phyloP scores from a whole-genome alignment of 1,140 invertebrate species.

The Drosophila lacteicornis region DNA sequence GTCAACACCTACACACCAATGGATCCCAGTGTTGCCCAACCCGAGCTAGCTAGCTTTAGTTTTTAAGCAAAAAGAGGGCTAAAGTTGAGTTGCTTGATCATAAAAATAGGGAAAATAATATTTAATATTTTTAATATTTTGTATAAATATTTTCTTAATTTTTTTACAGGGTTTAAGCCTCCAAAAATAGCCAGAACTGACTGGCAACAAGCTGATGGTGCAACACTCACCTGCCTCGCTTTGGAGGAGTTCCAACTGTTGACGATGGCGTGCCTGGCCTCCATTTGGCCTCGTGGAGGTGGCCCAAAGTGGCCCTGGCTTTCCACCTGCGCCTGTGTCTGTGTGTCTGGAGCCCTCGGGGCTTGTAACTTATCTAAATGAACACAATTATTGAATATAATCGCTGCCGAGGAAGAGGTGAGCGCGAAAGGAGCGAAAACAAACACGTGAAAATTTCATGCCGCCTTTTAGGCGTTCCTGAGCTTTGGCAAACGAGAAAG shows the following conservation, averaged over 20 bases:
- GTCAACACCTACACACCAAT: conserved; percentile 77
- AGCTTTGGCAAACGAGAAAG: conserved; percentile 15
- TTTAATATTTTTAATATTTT: too few species aligned
- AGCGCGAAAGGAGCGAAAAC: conserved; percentile 51
- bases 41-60: neutral
- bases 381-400: conserved; percentile 85
- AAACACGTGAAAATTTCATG: conserved; percentile 66
- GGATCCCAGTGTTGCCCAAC: neutral
- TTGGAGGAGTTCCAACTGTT: conserved; percentile 24
- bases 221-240: neutral
- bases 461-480: conserved; percentile 69
- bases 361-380: conserved; percentile 83
- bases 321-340: conserved; percentile 3
- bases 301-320: conserved; percentile 46
- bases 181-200: neutral
- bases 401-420: conserved; percentile 39
- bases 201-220: neutral
- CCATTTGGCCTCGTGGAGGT: conserved; percentile 62
- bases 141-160: too few species aligned
- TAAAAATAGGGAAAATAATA: neutral
- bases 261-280: conserved; percentile 72
- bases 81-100: neutral
- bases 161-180: too few species aligned
- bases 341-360: conserved; percentile 57
- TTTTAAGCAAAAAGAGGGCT: too few species aligned